These are phyloP conservation scores for Troides aeacus DNA, from an alignment of 2,888 invertebrate species.

Conservation along the genomic window DNA sequence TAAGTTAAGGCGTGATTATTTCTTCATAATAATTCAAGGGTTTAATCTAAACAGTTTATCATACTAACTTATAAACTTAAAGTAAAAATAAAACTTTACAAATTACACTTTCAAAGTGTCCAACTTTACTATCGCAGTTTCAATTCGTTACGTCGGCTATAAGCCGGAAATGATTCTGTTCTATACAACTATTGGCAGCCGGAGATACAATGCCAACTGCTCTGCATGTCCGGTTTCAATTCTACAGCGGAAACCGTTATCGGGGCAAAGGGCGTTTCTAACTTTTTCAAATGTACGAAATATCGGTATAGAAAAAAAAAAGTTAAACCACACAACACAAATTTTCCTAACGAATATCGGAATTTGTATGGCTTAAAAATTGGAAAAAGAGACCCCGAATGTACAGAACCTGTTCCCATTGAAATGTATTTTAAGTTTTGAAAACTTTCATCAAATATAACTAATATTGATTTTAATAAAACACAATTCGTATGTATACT, in stretches of 20 bases:
- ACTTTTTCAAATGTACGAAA: conserved; percentile 2
- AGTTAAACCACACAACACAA: background rate
- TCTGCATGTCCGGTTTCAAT: conserved; percentile 19
- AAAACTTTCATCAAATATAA: no score
- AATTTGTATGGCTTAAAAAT: background rate
- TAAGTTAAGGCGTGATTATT: no score
- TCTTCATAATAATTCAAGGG: no score
- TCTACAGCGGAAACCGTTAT: conserved; percentile 3
- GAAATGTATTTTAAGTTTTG: background rate
- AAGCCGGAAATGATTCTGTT: conserved; percentile 21
- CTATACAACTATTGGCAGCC: conserved; percentile 19
- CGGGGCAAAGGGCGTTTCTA: background rate
- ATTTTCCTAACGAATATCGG: background rate
- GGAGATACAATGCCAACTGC: conserved; percentile 11
- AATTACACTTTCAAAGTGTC: no score
- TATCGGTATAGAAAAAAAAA: background rate
- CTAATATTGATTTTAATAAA: no score
- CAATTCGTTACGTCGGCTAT: conserved; percentile 17
- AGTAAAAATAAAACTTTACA: no score
- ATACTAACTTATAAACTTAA: no score
- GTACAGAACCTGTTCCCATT: background rate
- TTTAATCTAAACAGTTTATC: no score
- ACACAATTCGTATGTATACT: no score
- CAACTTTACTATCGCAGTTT: conserved; percentile 3
- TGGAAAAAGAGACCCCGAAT: background rate